Base-by-base conservation (phyloP, 2,113 vertebrate species). In the Petaurus breviceps region DNA sequence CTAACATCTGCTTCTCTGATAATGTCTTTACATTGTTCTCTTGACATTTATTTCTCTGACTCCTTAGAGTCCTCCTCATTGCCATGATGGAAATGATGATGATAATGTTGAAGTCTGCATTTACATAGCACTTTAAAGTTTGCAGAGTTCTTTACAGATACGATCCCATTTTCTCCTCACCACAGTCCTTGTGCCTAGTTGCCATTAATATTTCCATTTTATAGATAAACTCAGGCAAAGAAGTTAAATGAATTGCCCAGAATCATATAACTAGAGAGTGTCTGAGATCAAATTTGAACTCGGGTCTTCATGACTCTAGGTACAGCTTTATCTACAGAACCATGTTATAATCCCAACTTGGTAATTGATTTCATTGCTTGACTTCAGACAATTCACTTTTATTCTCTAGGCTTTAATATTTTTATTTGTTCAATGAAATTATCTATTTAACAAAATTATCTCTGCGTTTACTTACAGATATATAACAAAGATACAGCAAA, bases 401-500 rank as follows among this genome's bases (percentile, higher is more conserved):
- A 68, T n/a, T 24, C 77, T 37, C 7, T 1, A 12, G 92, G 14
- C 24, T 11, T 53, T 28, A n/a, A 2, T 54, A 0, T 3, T 37
- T 51, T n/a, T 16, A 24, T 37, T 0, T 0, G 7, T 47, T 1
- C 2, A 24, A 4, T 23, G 9, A 23, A 8, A 84, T 1, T 84
- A 77, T n/a, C 14, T 0, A 0, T 47, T 10, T 0, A 19, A 0
- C 22, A 8, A 16, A 16, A 0, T 1, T 8, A 0, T 25, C 54
- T 90, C 37, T 31, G 0, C 16, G 46, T 12, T 55, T 37, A 46
- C 68, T n/a, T 91, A 3, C 0, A 0, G 9, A 0, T 28, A 3
- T 43, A 46, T 43, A 46, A 3, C 55, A 68, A 77, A 5, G 28
- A 3, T 4, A 92, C 77, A 84, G 8, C 46, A 0, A 4, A 8